Conservation (phyloP, 1,140 invertebrate genomes). For the Monochamus saltuarius region DNA sequence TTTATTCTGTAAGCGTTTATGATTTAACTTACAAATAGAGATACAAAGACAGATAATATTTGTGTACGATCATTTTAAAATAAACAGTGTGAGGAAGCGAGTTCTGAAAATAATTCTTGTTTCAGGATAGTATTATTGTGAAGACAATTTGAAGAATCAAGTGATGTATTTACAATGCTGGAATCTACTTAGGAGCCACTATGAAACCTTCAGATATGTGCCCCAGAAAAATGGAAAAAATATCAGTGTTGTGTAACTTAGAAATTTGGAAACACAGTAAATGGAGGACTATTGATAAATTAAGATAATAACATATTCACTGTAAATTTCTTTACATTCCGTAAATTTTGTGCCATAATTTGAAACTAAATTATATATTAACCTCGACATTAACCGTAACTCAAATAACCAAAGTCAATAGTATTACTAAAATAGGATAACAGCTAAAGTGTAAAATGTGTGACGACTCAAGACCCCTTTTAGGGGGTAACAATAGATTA, state of each 20-base stretch:
- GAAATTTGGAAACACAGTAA: slow-evolving; percentile 49
- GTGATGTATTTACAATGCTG: slow-evolving; percentile 45
- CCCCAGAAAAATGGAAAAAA: slow-evolving; percentile 34
- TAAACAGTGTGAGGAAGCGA: not conserved
- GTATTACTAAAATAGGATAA: slow-evolving; percentile 13
- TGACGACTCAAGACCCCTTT: slow-evolving; percentile 34
- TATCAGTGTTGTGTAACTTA: slow-evolving; percentile 32
- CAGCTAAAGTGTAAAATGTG: slow-evolving; percentile 31
- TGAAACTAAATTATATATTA: slow-evolving; percentile 9
- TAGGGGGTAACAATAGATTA: slow-evolving; percentile 23
- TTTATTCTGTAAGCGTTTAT: slow-evolving; percentile 6
- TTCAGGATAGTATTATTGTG: slow-evolving; percentile 8
- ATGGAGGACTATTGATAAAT: slow-evolving; percentile 46
- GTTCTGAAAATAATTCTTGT: slow-evolving; percentile 1
- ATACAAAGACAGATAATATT: slow-evolving; percentile 17
- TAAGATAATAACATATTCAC: slow-evolving; percentile 38
- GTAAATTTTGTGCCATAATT: slow-evolving; percentile 19
- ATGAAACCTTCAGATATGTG: slow-evolving; percentile 21
- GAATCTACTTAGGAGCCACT: slow-evolving; percentile 22
- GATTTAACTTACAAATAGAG: not conserved
- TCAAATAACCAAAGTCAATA: slow-evolving; percentile 26
- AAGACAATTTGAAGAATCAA: slow-evolving; percentile 18
- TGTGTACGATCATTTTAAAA: not conserved
- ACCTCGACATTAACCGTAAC: slow-evolving; percentile 6
- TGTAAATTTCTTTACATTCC: slow-evolving; percentile 21